phyloP scores from a whole-genome alignment of 1,140 invertebrate genomes.

The Leptinotarsa texana region DNA sequence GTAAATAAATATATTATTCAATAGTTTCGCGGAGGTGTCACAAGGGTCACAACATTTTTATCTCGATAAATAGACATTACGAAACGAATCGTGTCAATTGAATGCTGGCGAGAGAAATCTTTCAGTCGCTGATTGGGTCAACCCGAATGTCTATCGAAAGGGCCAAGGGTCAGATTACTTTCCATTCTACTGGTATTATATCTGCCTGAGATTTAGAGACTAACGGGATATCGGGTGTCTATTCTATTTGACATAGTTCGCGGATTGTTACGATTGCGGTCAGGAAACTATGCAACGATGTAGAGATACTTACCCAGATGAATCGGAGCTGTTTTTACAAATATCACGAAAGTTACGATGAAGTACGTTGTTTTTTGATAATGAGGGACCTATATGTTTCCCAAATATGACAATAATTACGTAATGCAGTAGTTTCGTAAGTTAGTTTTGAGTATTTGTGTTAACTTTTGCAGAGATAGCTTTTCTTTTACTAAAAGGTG shows the following conservation, averaged over 20 bases:
- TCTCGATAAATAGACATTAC: conserved; percentile 2
- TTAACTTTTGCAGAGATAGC: too few relatives aligned
- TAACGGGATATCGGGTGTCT: not conserved
- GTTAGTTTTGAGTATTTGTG: too few relatives aligned
- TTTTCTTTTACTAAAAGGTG: too few relatives aligned
- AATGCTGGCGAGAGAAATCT: not conserved
- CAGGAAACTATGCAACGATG: conserved; percentile 2
- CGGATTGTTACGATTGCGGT: conserved; percentile 1
- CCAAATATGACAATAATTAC: too few relatives aligned
- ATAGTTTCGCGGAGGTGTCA: conserved; percentile 4
- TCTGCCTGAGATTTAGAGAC: not conserved
- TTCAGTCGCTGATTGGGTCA: not conserved
- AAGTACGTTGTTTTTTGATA: too few relatives aligned
- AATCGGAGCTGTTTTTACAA: too few relatives aligned
- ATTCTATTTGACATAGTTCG: not conserved
- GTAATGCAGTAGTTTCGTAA: too few relatives aligned
- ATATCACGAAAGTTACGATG: too few relatives aligned
- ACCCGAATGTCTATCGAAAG: not conserved
- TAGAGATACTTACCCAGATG: not conserved
- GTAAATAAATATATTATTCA: conserved; percentile 7
- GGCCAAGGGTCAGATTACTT: conserved; percentile 5
- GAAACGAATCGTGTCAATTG: conserved; percentile 5
- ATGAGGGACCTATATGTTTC: too few relatives aligned
- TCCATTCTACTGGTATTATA: not conserved
- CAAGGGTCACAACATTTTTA: not conserved